These are phyloP conservation scores for Diploscapter pachys DNA, from an alignment of 1,140 invertebrate genomes.

Conservation along the genomic window DNA sequence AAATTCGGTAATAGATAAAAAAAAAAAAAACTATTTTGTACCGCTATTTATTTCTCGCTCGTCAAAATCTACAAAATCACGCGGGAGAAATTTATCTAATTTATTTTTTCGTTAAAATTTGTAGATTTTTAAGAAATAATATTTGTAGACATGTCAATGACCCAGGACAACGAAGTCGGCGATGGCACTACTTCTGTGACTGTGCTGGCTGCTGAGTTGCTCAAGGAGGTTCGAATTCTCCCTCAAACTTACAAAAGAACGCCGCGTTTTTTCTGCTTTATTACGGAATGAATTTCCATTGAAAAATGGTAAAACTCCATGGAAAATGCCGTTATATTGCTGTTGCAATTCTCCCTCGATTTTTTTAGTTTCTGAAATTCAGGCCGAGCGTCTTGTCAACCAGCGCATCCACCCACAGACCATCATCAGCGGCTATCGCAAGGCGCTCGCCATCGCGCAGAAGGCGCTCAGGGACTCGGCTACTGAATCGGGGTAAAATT, in stretches of 20 bases:
- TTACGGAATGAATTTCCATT: too few species aligned
- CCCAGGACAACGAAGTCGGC: conserved; percentile 98
- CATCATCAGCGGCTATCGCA: conserved; percentile 89
- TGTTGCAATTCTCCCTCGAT: too few species aligned
- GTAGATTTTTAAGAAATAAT: neutral
- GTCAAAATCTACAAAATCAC: too few species aligned
- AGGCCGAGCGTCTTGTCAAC: conserved; percentile 83
- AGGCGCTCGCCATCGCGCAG: conserved; percentile 77
- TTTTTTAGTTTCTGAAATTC: neutral
- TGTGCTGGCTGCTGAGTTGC: conserved; percentile 87
- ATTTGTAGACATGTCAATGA: conserved; percentile 82
- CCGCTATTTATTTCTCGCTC: too few species aligned
- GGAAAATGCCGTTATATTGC: neutral
- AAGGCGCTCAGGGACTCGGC: conserved; percentile 76
- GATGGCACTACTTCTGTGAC: conserved; percentile 99
- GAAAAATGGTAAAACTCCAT: neutral
- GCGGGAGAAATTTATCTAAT: too few species aligned
- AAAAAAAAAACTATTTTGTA: too few species aligned
- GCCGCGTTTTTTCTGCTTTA: too few species aligned
- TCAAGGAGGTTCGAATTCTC: conserved; percentile 69
- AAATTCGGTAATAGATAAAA: neutral
- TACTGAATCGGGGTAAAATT: conserved; percentile 70
- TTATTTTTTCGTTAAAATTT: too few species aligned
- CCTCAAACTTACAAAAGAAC: too few species aligned
- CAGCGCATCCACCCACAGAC: conserved; percentile 97